Conservation (phyloP, 2,888 invertebrate genomes). For the Drosophila paramelanica region DNA sequence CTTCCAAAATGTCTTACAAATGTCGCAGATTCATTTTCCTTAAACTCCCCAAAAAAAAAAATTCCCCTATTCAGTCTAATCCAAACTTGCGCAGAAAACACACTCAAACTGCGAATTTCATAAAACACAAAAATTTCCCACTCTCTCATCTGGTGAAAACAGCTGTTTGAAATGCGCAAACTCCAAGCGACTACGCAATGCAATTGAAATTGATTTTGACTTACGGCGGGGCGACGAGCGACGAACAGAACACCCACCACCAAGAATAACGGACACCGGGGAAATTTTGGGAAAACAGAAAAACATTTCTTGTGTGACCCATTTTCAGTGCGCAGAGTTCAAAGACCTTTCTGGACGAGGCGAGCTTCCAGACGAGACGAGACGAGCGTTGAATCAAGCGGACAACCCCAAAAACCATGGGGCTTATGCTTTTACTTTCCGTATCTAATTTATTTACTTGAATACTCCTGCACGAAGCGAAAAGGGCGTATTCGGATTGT, state of each 20-base stretch:
- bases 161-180: slow-evolving; percentile 75
- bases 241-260: slow-evolving; percentile 50
- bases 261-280: slow-evolving; percentile 40
- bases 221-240: slow-evolving; percentile 23
- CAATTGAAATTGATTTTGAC: slow-evolving; percentile 74
- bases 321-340: slow-evolving; percentile 81
- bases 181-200: slow-evolving; percentile 76
- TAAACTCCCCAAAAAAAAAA: not conserved
- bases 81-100: slow-evolving; percentile 42
- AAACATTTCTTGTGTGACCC: slow-evolving; percentile 75
- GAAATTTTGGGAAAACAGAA: slow-evolving; percentile 46
- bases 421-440: slow-evolving; percentile 71
- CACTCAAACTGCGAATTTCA: slow-evolving; percentile 8
- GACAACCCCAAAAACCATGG: slow-evolving; percentile 68
- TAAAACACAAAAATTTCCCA: not conserved
- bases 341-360: slow-evolving; percentile 75
- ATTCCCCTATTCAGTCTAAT: slow-evolving; percentile 19
- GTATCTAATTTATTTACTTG: slow-evolving; percentile 62
- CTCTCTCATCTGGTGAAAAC: slow-evolving; percentile 33
- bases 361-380: slow-evolving; percentile 22
- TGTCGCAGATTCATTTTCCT: not conserved
- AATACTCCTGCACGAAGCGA: not conserved
- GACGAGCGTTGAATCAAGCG: slow-evolving; percentile 14
- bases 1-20: not conserved
- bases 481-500: too few species aligned